These are phyloP conservation scores for Saimiri boliviensis DNA, from an alignment of 2,113 vertebrate species.

Conservation along the genomic window DNA sequence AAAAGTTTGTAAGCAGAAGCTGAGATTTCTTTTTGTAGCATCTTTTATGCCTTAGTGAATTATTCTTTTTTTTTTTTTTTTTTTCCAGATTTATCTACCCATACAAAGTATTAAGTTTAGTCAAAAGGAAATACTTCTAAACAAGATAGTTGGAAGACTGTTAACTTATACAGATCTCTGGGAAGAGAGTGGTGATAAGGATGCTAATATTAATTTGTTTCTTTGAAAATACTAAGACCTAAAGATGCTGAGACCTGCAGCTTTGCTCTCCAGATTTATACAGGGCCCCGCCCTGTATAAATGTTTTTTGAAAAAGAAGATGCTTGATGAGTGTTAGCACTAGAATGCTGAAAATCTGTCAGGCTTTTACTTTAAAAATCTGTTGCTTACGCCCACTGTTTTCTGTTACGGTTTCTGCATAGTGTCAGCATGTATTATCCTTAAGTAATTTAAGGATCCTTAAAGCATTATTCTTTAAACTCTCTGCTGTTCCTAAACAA, in stretches of 20 bases:
- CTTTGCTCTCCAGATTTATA: constrained; percentile 70
- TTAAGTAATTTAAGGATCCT: constrained; percentile 74
- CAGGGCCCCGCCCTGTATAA: no score
- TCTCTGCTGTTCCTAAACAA: constrained; percentile 65
- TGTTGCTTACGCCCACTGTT: constrained; percentile 61
- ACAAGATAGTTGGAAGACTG: constrained; percentile 24
- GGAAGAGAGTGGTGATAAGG: neutral
- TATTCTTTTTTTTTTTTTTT: neutral
- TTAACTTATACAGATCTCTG: neutral
- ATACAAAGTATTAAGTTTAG: constrained; percentile 1
- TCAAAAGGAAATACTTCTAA: constrained; percentile 35
- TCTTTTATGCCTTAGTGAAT: constrained; percentile 9
- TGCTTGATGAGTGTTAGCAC: constrained; percentile 72
- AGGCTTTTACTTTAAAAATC: constrained; percentile 69
- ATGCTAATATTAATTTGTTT: neutral
- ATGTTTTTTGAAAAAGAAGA: constrained; percentile 66
- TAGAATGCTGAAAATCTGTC: constrained; percentile 67
- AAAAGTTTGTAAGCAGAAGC: neutral
- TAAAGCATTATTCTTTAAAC: constrained; percentile 71
- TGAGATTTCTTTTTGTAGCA: constrained; percentile 20
- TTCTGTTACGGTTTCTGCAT: constrained; percentile 70
- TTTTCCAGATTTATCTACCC: neutral
- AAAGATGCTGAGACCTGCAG: constrained; percentile 63
- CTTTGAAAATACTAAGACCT: constrained; percentile 11
- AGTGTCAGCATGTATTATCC: constrained; percentile 72